These are phyloP conservation scores for Melanargia galathea DNA, from an alignment of 2,888 invertebrate genomes.

Conservation along the genomic window DNA sequence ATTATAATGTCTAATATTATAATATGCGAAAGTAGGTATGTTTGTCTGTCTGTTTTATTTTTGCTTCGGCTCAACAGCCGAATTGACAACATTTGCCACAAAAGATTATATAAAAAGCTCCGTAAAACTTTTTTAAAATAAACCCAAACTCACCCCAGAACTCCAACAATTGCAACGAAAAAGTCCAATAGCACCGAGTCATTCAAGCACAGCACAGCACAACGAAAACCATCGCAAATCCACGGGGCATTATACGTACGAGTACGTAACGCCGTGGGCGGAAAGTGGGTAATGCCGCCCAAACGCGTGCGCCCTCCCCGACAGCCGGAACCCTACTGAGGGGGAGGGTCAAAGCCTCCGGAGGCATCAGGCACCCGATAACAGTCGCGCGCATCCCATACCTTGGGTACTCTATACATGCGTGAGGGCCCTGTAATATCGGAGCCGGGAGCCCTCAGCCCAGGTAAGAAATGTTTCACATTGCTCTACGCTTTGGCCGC, in stretches of 20 bases:
- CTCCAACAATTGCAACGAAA: slow-evolving; percentile 49
- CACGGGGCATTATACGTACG: slow-evolving; percentile 42
- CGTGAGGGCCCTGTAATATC: slow-evolving; percentile 61
- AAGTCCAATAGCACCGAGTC: slow-evolving; percentile 58
- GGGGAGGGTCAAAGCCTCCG: slow-evolving; percentile 64
- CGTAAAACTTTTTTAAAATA: slow-evolving; percentile 22
- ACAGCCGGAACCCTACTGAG: slow-evolving; percentile 64
- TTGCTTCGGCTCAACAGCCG: too few relatives aligned
- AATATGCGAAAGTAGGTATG: too few relatives aligned
- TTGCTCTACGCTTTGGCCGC: slow-evolving; percentile 45
- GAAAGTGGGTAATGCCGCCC: slow-evolving; percentile 50
- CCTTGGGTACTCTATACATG: slow-evolving; percentile 59
- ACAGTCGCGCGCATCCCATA: slow-evolving; percentile 76
- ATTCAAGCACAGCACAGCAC: slow-evolving; percentile 56
- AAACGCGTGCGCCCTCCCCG: slow-evolving; percentile 59
- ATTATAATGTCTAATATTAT: too few relatives aligned
- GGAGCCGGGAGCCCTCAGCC: slow-evolving; percentile 56
- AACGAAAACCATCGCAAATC: slow-evolving; percentile 44
- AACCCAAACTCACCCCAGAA: slow-evolving; percentile 47
- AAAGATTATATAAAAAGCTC: neutral
- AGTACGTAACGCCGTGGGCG: slow-evolving; percentile 50
- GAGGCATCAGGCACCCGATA: slow-evolving; percentile 55
- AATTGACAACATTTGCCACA: too few relatives aligned
- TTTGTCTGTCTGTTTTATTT: too few relatives aligned
- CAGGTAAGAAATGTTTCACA: slow-evolving; percentile 63